Conservation (phyloP, 1,140 invertebrate species). For the Acyrthosiphon pisum region DNA sequence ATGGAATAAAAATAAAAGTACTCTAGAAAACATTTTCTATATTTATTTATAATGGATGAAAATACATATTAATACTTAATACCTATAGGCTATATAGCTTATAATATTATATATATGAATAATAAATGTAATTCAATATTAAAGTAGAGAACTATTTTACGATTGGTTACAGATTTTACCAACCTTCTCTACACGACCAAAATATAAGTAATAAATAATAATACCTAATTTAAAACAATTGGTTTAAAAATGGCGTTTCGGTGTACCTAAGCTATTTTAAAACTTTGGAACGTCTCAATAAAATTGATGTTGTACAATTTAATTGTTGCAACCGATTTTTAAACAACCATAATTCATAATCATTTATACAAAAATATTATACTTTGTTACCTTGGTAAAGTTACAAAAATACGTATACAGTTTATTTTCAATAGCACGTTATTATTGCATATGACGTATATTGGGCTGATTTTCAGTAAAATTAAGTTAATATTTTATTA, state of each 20-base stretch:
- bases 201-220: not conserved
- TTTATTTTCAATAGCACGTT: not conserved
- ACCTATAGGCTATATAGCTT: not conserved
- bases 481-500: not conserved
- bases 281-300: not conserved
- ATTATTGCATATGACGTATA: not conserved
- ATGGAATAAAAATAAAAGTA: conserved; percentile 10
- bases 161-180: not conserved
- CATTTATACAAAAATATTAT: no score
- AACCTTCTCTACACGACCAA: not conserved
- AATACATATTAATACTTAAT: not conserved
- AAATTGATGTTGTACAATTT: not conserved
- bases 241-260: not conserved
- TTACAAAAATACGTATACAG: not conserved
- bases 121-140: not conserved
- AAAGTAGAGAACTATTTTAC: not conserved
- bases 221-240: not conserved
- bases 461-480: not conserved
- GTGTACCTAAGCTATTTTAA: not conserved
- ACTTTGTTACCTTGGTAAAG: not conserved
- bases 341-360: no score
- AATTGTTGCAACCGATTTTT: no score
- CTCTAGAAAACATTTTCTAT: not conserved
- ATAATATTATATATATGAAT: not conserved
- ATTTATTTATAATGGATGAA: not conserved